phyloP scores from a whole-genome alignment of 2,797 vertebrate genomes.

The Erithacus rubecula region DNA sequence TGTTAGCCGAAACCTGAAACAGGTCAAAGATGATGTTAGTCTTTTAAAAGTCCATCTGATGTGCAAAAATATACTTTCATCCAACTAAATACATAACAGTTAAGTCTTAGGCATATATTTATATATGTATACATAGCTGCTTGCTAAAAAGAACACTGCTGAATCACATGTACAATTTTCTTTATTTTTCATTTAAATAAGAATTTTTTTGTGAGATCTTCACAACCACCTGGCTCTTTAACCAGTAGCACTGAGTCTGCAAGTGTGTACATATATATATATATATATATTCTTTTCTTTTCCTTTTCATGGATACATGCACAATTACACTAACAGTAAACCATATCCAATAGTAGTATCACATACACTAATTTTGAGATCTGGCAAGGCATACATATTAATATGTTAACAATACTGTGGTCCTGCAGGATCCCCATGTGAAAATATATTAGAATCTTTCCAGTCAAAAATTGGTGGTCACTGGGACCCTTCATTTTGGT shows the following conservation, averaged over 20 bases:
- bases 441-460: conserved; percentile 27
- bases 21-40: conserved; percentile 92
- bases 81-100: conserved; percentile 73
- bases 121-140: conserved; percentile 78
- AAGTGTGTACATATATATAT: conserved; percentile 78
- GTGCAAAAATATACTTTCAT: conserved; percentile 78
- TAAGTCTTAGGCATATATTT: conserved; percentile 73
- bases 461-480: background rate
- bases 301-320: conserved; percentile 71
- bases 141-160: conserved; percentile 23
- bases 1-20: conserved; percentile 98
- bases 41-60: conserved; percentile 78
- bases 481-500: background rate
- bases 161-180: conserved; percentile 31
- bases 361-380: conserved; percentile 71
- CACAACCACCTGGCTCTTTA: conserved; percentile 8
- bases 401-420: conserved; percentile 57
- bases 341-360: conserved; percentile 70
- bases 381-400: conserved; percentile 69
- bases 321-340: conserved; percentile 74
- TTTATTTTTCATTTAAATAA: conserved; percentile 46
- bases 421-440: conserved; percentile 19
- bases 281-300: background rate
- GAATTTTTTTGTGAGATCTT: conserved; percentile 33
- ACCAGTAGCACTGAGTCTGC: conserved; percentile 35